A percentile compares a stretch with the other conserved stretches of the same genome.
phyloP scores from a whole-genome alignment of 2,888 invertebrate genomes.

The Coecobrya sp. region DNA sequence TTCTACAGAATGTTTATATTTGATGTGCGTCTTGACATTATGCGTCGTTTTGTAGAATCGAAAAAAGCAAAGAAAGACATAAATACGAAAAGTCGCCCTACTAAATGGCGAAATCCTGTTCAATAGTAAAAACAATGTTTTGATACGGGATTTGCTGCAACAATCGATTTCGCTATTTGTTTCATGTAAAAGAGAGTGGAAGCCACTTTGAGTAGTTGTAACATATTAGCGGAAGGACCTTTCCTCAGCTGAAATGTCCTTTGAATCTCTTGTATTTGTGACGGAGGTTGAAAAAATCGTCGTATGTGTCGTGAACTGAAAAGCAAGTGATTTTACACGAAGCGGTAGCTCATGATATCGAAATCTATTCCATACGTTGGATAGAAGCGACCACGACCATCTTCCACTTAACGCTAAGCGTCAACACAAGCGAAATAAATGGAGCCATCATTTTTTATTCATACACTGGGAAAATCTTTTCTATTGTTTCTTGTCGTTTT shows the following conservation, averaged over 20 bases:
- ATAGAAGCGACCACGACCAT: constrained; percentile 2
- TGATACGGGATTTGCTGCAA: constrained; percentile 14
- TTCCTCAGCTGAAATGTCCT: background rate
- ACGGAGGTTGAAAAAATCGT: background rate
- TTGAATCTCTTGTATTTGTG: background rate
- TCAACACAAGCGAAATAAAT: constrained; percentile 1
- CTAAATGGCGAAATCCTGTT: constrained; percentile 16
- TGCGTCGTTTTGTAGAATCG: background rate
- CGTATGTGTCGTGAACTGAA: background rate
- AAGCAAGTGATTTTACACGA: constrained; percentile 8
- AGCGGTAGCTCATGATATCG: background rate
- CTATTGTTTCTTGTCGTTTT: background rate
- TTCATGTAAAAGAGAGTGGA: background rate
- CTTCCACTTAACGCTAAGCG: constrained; percentile 27
- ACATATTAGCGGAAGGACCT: background rate
- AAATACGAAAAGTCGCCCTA: background rate
- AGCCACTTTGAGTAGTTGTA: background rate
- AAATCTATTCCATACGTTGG: background rate
- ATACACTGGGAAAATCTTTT: constrained; percentile 40
- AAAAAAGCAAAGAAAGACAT: background rate
- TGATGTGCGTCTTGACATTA: background rate
- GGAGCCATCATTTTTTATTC: constrained; percentile 64
- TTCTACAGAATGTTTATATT: too few relatives aligned
- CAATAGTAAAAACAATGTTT: constrained; percentile 22
- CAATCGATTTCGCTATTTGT: constrained; percentile 4